Base-by-base conservation (phyloP, 2,797 vertebrate genomes). In the Onychomys leucogaster region DNA sequence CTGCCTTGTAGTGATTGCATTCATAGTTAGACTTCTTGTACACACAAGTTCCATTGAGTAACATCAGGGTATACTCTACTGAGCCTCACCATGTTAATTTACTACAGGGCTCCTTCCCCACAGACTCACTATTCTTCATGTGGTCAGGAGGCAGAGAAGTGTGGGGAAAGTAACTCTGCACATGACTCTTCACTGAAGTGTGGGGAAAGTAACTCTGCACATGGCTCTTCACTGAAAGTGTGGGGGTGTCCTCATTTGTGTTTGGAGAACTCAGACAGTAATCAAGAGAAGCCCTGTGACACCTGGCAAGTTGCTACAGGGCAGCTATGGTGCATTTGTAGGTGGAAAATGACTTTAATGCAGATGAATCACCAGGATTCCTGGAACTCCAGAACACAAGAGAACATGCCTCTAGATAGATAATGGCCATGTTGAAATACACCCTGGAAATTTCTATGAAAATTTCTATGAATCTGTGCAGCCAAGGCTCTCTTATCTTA, bases 311-410 rank as follows among this genome's bases (percentile, higher is more conserved):
- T 27, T 46, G 89, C 5, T 73, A 65, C 8, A 41, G 32, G 69
- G 12, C 67, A 65, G 76, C 63, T 78, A 87, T 5, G 23, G 76
- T 65, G 25, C 27, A 89, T 78, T 63, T 91, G 95, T 89, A 95
- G 96, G 91, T 67, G 85, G 89, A 94, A 96, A 97, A 94, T 23
- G 46, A 76, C 67, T 93, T 61, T 80, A 94, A 96, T 37, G 27
- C 32, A 92, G 32, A 95, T 97, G 71, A 96, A 95, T 97, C 84
- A 97, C 67, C 63, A 94, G 27, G 41, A 91, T 97, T 96, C 89
- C 91, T 93, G 84, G 83, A 96, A 97, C n/a, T 94, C 73, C 14
- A 96, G 75, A 96, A 93, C 13, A 90, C 12, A 82, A 94, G 43
- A 34, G 19, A 57, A 59, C 88, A 25, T 95, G 61, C 55, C 67